A percentile compares a stretch with the other conserved stretches of the same genome.
phyloP scores from a whole-genome alignment of 2,888 invertebrate species.

The Caenorhabditis wallacei region DNA sequence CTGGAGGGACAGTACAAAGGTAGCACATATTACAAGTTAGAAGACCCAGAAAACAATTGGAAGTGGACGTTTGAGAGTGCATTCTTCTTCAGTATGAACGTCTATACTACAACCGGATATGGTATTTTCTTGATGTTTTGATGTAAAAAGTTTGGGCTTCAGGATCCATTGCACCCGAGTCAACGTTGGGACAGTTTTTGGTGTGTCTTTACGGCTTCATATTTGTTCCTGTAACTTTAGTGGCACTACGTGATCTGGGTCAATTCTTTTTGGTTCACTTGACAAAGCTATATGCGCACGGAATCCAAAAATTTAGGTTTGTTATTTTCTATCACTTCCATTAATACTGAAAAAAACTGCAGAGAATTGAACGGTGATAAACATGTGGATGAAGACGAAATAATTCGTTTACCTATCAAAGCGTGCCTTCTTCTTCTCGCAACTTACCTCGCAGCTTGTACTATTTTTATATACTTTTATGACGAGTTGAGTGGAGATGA shows the following conservation, averaged over 20 bases:
- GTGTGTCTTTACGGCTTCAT: constrained; percentile 70
- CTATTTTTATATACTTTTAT: constrained; percentile 30
- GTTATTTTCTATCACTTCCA: neutral
- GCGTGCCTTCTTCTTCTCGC: constrained; percentile 32
- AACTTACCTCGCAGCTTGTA: constrained; percentile 11
- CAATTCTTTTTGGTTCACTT: constrained; percentile 71
- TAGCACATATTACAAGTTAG: constrained; percentile 71
- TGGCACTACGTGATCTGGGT: constrained; percentile 72
- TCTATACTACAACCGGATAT: constrained; percentile 76
- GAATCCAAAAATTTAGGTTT: constrained; percentile 65
- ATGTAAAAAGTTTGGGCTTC: neutral
- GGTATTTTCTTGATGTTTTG: constrained; percentile 41
- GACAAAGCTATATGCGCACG: constrained; percentile 70
- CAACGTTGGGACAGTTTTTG: constrained; percentile 62
- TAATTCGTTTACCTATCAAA: constrained; percentile 49
- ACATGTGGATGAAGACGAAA: constrained; percentile 51
- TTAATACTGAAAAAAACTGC: neutral
- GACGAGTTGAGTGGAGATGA: constrained; percentile 20
- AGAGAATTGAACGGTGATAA: constrained; percentile 48
- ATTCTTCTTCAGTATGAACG: constrained; percentile 74
- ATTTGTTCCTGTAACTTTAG: constrained; percentile 72
- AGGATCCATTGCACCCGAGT: constrained; percentile 72
- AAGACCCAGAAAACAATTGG: constrained; percentile 65
- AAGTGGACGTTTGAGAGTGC: constrained; percentile 75
- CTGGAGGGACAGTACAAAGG: constrained; percentile 64